Conservation (phyloP, 92 coral and sea anemone species). For the Metridium senile region DNA sequence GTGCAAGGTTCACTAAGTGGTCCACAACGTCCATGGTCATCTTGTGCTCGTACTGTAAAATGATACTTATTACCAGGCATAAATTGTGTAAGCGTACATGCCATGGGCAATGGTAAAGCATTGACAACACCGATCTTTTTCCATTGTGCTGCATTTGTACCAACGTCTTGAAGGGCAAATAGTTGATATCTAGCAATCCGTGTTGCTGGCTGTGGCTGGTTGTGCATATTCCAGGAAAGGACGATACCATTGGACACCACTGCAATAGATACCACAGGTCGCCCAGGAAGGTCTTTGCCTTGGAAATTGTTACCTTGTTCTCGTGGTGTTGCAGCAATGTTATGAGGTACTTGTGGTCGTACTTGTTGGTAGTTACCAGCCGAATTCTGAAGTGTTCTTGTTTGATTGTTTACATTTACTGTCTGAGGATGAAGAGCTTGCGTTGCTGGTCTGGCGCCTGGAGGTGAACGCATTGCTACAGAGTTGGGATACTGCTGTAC, state of each 20-base stretch:
- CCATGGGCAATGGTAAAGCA: constrained; percentile 97
- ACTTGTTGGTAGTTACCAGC: not conserved
- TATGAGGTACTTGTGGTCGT: constrained; percentile 14
- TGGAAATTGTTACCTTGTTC: not conserved
- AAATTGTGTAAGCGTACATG: constrained; percentile 96
- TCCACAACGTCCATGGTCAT: constrained; percentile 85
- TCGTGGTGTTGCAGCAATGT: constrained; percentile 12
- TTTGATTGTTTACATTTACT: not conserved
- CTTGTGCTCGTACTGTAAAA: constrained; percentile 92
- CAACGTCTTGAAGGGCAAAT: constrained; percentile 86
- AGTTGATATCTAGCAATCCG: constrained; percentile 83
- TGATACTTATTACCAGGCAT: constrained; percentile 95
- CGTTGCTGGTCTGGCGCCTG: not conserved
- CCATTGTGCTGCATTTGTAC: constrained; percentile 74
- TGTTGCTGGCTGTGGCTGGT: constrained; percentile 57
- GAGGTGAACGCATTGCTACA: constrained; percentile 12
- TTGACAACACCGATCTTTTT: constrained; percentile 95
- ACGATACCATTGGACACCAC: constrained; percentile 93
- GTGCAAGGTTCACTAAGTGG: constrained; percentile 90
- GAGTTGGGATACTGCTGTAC: constrained; percentile 4
- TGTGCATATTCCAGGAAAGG: constrained; percentile 95
- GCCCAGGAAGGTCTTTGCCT: constrained; percentile 68
- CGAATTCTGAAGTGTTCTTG: constrained; percentile 6
- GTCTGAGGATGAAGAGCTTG: not conserved
- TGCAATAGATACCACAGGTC: constrained; percentile 91